phyloP scores from a whole-genome alignment of 1,140 invertebrate species.

The Brachionus koreanus region DNA sequence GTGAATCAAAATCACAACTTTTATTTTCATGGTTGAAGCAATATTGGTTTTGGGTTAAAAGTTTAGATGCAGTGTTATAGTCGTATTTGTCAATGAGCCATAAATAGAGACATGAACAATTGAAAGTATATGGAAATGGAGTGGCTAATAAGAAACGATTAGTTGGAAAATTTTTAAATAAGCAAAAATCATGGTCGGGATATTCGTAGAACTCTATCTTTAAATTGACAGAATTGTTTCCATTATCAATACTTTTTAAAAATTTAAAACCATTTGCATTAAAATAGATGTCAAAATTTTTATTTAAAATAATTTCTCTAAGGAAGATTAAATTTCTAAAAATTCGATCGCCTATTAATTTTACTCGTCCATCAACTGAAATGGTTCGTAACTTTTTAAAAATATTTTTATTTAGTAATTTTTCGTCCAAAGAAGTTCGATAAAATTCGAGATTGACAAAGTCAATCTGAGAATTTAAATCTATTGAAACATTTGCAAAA shows the following conservation, averaged over 20 bases:
- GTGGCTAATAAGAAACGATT: background rate
- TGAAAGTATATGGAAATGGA: background rate
- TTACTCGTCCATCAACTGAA: background rate
- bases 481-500: background rate
- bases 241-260: background rate
- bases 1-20: background rate
- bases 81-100: background rate
- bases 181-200: background rate
- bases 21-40: background rate
- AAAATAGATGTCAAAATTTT: background rate
- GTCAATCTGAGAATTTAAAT: background rate
- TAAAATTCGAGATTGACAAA: background rate
- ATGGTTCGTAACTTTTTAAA: background rate
- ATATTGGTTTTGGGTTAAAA: background rate
- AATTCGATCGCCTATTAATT: background rate
- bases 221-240: background rate
- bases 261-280: background rate
- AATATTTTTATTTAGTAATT: background rate
- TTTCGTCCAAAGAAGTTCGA: background rate
- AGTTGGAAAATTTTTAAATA: background rate
- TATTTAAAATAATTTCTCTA: background rate
- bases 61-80: background rate
- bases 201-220: background rate
- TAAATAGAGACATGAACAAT: background rate
- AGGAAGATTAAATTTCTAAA: background rate